Conservation (phyloP, 2,113 vertebrate species). For the Zootoca vivipara region DNA sequence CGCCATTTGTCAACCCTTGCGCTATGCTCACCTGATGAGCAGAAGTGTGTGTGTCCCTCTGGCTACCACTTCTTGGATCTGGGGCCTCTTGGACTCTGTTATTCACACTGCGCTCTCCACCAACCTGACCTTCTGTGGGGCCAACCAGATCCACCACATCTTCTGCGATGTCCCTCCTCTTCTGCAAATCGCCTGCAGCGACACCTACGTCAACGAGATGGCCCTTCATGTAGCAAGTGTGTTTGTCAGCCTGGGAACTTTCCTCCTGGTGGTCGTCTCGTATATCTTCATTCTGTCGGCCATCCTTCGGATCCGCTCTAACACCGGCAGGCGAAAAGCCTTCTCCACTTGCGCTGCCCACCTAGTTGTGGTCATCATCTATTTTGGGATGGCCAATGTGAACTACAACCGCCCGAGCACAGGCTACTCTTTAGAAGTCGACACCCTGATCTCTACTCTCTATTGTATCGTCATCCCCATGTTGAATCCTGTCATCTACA, state of each 20-base stretch:
- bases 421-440: accelerated
- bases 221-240: not conserved
- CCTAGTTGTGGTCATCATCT: conserved; percentile 16
- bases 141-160: conserved; percentile 35
- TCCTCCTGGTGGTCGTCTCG: not conserved
- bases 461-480: conserved; percentile 33
- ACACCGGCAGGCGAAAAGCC: conserved; percentile 17
- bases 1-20: conserved; percentile 49
- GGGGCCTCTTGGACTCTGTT: conserved; percentile 24
- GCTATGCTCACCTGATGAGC: not conserved
- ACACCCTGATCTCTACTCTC: accelerated
- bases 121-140: conserved; percentile 26
- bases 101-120: conserved; percentile 13
- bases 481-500: conserved; percentile 60
- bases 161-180: conserved; percentile 42
- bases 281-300: conserved; percentile 48
- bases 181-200: conserved; percentile 18
- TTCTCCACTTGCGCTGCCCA: conserved; percentile 56
- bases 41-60: accelerated
- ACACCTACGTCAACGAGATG: not conserved
- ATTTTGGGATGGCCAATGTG: conserved; percentile 18
- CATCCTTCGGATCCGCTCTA: not conserved
- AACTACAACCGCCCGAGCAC: conserved; percentile 45
- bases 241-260: conserved; percentile 29
- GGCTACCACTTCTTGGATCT: not conserved